Conservation (phyloP, 2,113 vertebrate genomes). For the Paradoxurus hermaphroditus region DNA sequence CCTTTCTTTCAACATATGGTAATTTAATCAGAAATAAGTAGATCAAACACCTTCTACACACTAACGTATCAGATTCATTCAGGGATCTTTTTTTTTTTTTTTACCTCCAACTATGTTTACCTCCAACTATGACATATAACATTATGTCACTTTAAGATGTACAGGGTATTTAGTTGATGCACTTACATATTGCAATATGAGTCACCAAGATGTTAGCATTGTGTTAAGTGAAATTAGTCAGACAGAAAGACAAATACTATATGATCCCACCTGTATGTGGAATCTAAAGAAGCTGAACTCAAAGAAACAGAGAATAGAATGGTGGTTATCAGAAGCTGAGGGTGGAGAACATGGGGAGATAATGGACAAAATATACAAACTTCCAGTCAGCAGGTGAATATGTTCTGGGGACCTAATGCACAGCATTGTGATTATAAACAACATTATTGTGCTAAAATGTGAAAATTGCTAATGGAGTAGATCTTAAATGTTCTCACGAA, state of each 20-base stretch:
- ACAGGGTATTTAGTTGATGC: neutral
- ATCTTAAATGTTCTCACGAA: neutral
- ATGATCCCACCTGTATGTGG: neutral
- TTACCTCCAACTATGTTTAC: no score
- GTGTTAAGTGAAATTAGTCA: neutral
- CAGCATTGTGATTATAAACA: neutral
- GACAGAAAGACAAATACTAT: neutral
- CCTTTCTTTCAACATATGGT: neutral
- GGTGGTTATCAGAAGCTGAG: neutral
- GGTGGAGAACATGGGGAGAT: neutral
- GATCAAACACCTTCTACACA: neutral
- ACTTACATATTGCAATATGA: neutral
- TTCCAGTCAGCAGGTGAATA: neutral
- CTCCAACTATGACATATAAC: neutral
- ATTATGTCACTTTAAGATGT: neutral
- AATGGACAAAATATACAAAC: neutral
- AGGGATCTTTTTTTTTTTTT: neutral
- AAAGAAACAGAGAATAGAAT: neutral
- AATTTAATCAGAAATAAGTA: neutral
- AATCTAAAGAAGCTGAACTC: neutral
- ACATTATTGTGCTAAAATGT: neutral
- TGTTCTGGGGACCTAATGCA: neutral
- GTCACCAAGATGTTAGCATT: neutral
- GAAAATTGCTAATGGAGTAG: neutral
- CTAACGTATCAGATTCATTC: neutral